phyloP scores from a whole-genome alignment of 2,113 vertebrate species.

The Electrona antarctica region DNA sequence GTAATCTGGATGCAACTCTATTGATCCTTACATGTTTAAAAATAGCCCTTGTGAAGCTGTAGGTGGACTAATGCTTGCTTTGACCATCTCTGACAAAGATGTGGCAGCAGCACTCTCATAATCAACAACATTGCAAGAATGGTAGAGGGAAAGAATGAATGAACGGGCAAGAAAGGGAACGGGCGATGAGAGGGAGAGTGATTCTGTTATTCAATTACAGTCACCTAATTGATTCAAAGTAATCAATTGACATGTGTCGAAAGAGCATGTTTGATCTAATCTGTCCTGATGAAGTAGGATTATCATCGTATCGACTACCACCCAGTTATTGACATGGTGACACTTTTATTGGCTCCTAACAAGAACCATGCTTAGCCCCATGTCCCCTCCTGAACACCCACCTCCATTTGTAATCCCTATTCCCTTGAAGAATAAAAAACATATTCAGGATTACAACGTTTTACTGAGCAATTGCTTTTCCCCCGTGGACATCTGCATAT shows the following conservation, averaged over 20 bases:
- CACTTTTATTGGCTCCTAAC: constrained; percentile 52
- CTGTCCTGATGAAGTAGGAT: constrained; percentile 73
- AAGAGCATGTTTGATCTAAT: constrained; percentile 58
- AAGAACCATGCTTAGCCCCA: constrained; percentile 17
- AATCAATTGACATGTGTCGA: constrained; percentile 68
- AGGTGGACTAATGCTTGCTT: too few relatives aligned
- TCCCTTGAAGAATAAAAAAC: neutral
- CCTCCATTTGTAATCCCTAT: neutral
- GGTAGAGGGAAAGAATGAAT: neutral
- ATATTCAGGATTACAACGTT: neutral
- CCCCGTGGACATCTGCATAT: neutral
- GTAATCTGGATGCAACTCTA: too few relatives aligned
- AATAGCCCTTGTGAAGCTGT: too few relatives aligned
- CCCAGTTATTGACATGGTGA: constrained; percentile 50
- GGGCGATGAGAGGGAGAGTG: neutral
- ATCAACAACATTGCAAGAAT: neutral
- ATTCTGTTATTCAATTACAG: constrained; percentile 64
- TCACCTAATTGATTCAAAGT: constrained; percentile 57
- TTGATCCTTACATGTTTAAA: too few relatives aligned
- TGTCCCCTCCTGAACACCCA: neutral
- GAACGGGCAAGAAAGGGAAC: neutral
- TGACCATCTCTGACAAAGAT: neutral
- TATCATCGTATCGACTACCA: constrained; percentile 61
- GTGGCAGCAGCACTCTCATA: neutral
- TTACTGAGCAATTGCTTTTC: neutral